Evolutionary conservation across 1,140 invertebrate species (phyloP), one percentile per base, ranked within the genome.

Genomic region (Procambarus clarkii): DNA sequence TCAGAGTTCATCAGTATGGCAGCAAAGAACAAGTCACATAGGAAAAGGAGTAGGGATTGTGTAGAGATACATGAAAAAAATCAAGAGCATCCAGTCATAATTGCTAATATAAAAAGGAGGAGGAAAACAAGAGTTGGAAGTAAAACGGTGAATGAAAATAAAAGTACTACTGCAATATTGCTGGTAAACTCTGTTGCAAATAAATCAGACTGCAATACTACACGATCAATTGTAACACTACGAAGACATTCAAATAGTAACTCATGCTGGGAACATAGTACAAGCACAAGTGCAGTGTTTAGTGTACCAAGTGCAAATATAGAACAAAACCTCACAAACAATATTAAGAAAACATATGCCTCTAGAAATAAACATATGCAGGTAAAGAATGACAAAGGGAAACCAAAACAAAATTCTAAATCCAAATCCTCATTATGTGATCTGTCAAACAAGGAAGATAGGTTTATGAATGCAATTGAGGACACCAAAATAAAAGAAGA

Each of bases 321-420:
- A 18, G 76, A 58, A 60, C 44, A 76, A 78, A 76, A 78, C 46
- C 18, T 87, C 34, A 34, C 45, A 87, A 87, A 18, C 45, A 50
- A 74, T 60, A 45, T 76, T 60, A 79, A 54, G 50, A 87, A 87
- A 78, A 78, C 85, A 34, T 87, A 87, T 79, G 84, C 69, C 21
- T 87, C 85, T 21, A 15, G 54, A 54, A 87, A 34, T 50, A 87
- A 79, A 79, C 18, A 69, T 3, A 83, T 34, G 44, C 58, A 18
- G 11, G 34, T 13, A 1, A 54, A 69, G 24, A 69, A 21, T 45
- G 21, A 60, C 54, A 82, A 34, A 82, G 81, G 34, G 7, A 83
- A 24, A 24, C 44, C 18, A 83, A 83, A 45, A n/a, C 4, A 21
- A 69, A 44, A 46, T 46, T 3, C 69, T 60, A 46, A 9, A 45